These are phyloP conservation scores for Podiceps cristatus DNA, from an alignment of 2,113 vertebrate genomes.

Conservation along the genomic window DNA sequence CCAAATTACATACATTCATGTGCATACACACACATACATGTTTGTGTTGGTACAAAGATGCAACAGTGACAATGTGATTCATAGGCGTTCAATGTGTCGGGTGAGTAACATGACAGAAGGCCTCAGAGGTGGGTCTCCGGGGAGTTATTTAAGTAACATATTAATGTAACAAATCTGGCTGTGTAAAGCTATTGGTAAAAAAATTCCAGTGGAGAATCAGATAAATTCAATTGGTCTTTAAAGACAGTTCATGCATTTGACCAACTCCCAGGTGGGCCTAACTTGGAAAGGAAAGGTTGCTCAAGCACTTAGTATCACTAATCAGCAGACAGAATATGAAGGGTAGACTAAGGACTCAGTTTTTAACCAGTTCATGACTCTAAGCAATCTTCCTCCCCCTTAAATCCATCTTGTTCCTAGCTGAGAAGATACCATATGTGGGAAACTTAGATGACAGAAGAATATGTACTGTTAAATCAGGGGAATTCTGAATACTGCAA, in stretches of 20 bases:
- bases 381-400: not conserved
- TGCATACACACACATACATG: not conserved
- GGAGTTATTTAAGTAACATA: not conserved
- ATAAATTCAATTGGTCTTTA: not conserved
- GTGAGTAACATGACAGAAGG: not conserved
- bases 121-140: not conserved
- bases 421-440: not conserved
- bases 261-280: not conserved
- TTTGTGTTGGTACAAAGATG: not conserved
- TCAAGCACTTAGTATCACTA: not conserved
- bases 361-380: not conserved
- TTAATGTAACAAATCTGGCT: not conserved
- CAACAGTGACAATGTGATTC: not conserved
- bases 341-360: not conserved
- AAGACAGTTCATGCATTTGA: not conserved
- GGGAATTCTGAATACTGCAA: not conserved
- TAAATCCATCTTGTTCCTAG: not conserved
- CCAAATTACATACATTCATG: not conserved
- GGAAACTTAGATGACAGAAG: not conserved
- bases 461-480: not conserved
- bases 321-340: not conserved
- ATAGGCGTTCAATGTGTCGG: not conserved
- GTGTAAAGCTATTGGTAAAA: not conserved
- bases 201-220: not conserved
- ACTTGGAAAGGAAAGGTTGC: not conserved